Evolutionary conservation across 2,797 vertebrate genomes (phyloP), one percentile per base, ranked within the genome.

Genomic region (Myotis vivesi): DNA sequence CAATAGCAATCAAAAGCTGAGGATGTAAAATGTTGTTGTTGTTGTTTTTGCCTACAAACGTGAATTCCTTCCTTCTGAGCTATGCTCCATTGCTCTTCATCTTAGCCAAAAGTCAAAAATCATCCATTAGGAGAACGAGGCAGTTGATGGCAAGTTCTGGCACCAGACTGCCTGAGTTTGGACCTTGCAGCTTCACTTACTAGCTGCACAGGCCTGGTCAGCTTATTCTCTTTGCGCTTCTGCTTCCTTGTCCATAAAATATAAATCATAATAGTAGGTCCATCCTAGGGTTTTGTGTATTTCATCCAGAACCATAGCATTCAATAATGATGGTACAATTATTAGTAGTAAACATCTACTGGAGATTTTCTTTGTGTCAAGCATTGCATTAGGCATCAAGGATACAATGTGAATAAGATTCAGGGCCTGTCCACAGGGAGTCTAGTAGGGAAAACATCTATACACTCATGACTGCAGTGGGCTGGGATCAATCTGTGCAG

Each of bases 31-130:
- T 69, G 49, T 66, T 44, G 19, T n/a, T 28, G 11, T 28, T 64
- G 41, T 19, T 49, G 38, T 92, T 88, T 49, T 49, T n/a, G 80
- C 30, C 57, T 28, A 0, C 49, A 41, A 5, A 11, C 8, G 17
- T 76, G 41, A 49, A 85, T 87, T 72, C 68, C 55, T 92, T 44
- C 20, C 64, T 64, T 66, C 79, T 30, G 36, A 68, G 59, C 20
- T 20, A 5, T 17, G 91, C 75, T 88, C 76, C 83, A 53, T 77
- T 44, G 69, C 17, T 92, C 83, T 95, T 36, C 55, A 84, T 91
- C n/a, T 86, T 59, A 62, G 17, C 62, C 59, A 23, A 55, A 91
- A 94, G 71, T 59, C 83, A 83, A 89, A 89, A 89, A 49, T 49
- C 49, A 64, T 36, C 66, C 62, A 36, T 69, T 55, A 73, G 77